Conservation (phyloP, 2,888 invertebrate species). For the Yponomeuta plumbellus region DNA sequence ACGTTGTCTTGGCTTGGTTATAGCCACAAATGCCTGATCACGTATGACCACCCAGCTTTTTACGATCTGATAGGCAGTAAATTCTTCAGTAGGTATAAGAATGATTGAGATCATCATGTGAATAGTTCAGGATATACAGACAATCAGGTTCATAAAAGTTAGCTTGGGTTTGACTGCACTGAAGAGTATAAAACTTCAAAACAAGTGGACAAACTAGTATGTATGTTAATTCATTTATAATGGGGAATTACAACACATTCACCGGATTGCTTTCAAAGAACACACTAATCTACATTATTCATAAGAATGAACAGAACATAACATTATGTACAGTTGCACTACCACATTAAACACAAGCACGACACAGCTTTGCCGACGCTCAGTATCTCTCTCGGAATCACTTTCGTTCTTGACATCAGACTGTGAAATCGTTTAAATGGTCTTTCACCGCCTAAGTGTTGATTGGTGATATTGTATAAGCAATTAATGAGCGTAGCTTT, state of each 20-base stretch:
- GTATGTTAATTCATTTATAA: not conserved
- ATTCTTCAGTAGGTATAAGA: not conserved
- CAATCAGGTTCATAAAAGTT: not conserved
- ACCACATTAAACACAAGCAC: conserved; percentile 10
- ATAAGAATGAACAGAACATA: not conserved
- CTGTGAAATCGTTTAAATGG: conserved; percentile 50
- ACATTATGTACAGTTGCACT: conserved; percentile 7
- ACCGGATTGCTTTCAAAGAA: conserved; percentile 8
- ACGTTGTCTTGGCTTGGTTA: not conserved
- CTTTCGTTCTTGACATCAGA: conserved; percentile 51
- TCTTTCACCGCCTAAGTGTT: conserved; percentile 41
- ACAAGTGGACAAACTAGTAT: not conserved
- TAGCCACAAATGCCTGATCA: not conserved
- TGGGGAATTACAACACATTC: conserved; percentile 3
- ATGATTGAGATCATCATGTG: not conserved
- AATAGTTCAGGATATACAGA: not conserved
- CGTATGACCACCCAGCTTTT: not conserved
- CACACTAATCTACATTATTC: conserved; percentile 8
- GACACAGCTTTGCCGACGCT: conserved; percentile 24
- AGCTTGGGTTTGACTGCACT: no score
- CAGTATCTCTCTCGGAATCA: conserved; percentile 45
- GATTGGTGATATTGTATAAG: conserved; percentile 45
- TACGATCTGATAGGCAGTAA: not conserved
- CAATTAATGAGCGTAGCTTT: conserved; percentile 32
- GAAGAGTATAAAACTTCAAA: no score